Conservation (phyloP, 2,888 invertebrate species). For the Pandemis corylana region DNA sequence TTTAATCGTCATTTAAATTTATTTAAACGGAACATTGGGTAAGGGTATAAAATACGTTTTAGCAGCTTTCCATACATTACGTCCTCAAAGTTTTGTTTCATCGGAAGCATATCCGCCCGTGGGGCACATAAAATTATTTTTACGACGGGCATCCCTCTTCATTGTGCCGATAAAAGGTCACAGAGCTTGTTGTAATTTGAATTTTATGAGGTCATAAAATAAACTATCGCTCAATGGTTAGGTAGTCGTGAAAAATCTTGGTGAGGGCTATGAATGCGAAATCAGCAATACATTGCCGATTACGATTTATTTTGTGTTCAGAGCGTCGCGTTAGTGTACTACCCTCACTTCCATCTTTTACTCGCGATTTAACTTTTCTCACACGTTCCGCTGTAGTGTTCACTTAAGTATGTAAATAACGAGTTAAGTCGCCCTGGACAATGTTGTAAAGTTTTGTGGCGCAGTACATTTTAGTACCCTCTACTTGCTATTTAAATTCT, state of each 20-base stretch:
- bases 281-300: constrained; percentile 25
- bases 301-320: constrained; percentile 16
- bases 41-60: constrained; percentile 43
- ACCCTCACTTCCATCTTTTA: not conserved
- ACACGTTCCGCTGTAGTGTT: not conserved
- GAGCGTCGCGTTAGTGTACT: not conserved
- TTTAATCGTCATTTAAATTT: constrained; percentile 40
- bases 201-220: constrained; percentile 56
- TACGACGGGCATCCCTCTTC: constrained; percentile 54
- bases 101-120: constrained; percentile 44
- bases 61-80: constrained; percentile 37
- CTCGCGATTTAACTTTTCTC: not conserved
- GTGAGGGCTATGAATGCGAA: constrained; percentile 31
- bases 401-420: not conserved
- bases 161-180: constrained; percentile 56
- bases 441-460: not conserved
- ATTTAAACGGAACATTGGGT: constrained; percentile 44
- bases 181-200: constrained; percentile 56
- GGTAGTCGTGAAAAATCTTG: constrained; percentile 37
- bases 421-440: not conserved
- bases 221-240: constrained; percentile 48
- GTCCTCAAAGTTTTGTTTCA: constrained; percentile 48
- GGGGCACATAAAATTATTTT: constrained; percentile 52
- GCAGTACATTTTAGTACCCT: not conserved
- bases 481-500: not conserved